phyloP scores from a whole-genome alignment of 1,140 invertebrate genomes.

The Caenorhabditis brenneri region DNA sequence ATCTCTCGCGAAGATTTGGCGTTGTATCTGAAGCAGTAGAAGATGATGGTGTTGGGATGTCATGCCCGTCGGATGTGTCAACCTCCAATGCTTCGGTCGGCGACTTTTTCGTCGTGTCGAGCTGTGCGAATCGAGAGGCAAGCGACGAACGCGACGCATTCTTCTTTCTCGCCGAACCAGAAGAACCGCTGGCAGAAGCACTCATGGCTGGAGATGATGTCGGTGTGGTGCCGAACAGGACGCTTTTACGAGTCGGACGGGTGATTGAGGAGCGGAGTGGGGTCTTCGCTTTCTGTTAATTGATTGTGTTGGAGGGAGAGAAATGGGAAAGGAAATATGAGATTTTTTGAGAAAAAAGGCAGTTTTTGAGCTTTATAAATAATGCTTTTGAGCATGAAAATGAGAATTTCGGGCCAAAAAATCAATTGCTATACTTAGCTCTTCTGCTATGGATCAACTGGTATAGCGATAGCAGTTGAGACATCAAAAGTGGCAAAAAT shows the following conservation, averaged over 20 bases:
- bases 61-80: neutral
- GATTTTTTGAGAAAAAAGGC: too few species aligned
- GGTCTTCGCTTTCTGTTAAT: slow-evolving; percentile 5
- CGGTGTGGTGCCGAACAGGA: neutral
- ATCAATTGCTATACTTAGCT: too few species aligned
- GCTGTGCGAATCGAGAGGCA: neutral
- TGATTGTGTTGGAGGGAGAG: too few species aligned
- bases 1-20: neutral
- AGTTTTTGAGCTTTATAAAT: too few species aligned
- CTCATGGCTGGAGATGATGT: neutral
- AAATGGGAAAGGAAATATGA: too few species aligned
- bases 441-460: too few species aligned
- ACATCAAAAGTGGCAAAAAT: too few species aligned
- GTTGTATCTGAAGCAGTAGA: neutral
- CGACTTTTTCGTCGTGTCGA: neutral
- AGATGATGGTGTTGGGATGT: neutral
- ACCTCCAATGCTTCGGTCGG: neutral
- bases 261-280: neutral
- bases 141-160: neutral
- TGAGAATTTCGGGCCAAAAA: too few species aligned
- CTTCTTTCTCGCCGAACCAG: too few species aligned
- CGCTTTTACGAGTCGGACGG: slow-evolving; percentile 9
- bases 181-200: too few species aligned
- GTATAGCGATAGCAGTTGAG: too few species aligned
- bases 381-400: too few species aligned